These are phyloP conservation scores for Altica lythri DNA, from an alignment of 2,888 invertebrate genomes.

Conservation along the genomic window DNA sequence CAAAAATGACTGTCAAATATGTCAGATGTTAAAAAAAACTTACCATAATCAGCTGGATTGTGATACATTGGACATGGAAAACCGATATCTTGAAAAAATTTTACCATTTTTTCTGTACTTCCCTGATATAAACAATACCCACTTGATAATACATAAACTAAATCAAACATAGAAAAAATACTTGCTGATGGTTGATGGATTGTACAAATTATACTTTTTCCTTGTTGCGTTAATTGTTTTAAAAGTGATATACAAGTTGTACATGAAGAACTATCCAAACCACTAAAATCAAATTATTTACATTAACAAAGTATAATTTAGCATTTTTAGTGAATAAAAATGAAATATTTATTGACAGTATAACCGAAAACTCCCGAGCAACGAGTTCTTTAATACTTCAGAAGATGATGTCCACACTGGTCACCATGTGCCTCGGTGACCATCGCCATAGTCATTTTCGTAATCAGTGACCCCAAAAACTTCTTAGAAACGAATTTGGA, in stretches of 20 bases:
- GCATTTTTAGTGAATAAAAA: no score
- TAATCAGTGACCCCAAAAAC: no score
- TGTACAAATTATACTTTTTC: conserved; percentile 90
- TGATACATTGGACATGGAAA: conserved; percentile 89
- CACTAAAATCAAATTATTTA: conserved; percentile 59
- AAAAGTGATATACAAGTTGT: conserved; percentile 81
- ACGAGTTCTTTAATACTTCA: no score
- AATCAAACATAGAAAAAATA: conserved; percentile 87
- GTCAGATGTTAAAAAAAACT: conserved; percentile 54
- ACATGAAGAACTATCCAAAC: conserved; percentile 87
- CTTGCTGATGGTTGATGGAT: conserved; percentile 95
- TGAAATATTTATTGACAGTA: no score
- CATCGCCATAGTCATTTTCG: no score
- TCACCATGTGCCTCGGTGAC: no score
- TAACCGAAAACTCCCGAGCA: no score
- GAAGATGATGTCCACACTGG: no score
- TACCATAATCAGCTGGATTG: conserved; percentile 95
- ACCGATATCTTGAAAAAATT: conserved; percentile 76
- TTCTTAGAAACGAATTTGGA: no score
- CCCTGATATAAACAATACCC: conserved; percentile 91
- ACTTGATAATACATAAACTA: conserved; percentile 84
- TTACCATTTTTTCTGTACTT: conserved; percentile 70
- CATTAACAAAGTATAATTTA: not conserved
- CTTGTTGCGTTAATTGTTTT: conserved; percentile 76
- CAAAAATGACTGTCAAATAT: no score